Conservation (phyloP, 2,888 invertebrate genomes). For the Parasteatoda lunata region DNA sequence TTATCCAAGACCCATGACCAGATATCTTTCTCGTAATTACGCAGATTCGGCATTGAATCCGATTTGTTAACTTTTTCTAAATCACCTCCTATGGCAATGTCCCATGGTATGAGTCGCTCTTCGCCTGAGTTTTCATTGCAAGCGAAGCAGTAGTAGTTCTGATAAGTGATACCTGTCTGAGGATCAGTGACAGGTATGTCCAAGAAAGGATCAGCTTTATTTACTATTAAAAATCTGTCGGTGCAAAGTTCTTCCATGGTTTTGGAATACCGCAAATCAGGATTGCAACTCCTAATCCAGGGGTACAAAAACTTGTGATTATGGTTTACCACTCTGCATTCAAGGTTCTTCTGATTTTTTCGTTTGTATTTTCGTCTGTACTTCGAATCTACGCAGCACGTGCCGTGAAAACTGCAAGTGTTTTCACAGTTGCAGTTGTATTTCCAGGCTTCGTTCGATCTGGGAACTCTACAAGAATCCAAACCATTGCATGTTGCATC, state of each 20-base stretch:
- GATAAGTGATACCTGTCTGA: constrained; percentile 17
- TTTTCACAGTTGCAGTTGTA: constrained; percentile 24
- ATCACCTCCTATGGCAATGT: neutral
- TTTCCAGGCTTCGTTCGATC: neutral
- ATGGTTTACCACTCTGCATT: neutral
- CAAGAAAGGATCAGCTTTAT: constrained; percentile 13
- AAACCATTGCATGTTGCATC: neutral
- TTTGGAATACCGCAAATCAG: neutral
- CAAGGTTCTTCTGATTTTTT: neutral
- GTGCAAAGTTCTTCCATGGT: neutral
- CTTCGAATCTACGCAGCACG: constrained; percentile 31
- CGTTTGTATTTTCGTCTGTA: too few species aligned
- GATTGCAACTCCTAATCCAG: constrained; percentile 7
- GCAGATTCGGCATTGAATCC: neutral
- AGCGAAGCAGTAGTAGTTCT: constrained; percentile 43
- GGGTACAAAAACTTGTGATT: neutral
- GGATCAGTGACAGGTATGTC: constrained; percentile 29
- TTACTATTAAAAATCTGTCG: neutral
- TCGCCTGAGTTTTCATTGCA: constrained; percentile 22
- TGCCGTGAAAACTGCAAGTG: neutral
- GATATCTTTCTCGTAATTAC: neutral
- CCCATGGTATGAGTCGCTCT: neutral
- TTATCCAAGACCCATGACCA: neutral
- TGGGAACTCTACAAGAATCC: constrained; percentile 6
- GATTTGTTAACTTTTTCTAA: neutral